Evolutionary conservation across 2,888 invertebrate species (phyloP), one percentile per base, ranked within the genome.

Genomic region (Xestia rhomboidea): DNA sequence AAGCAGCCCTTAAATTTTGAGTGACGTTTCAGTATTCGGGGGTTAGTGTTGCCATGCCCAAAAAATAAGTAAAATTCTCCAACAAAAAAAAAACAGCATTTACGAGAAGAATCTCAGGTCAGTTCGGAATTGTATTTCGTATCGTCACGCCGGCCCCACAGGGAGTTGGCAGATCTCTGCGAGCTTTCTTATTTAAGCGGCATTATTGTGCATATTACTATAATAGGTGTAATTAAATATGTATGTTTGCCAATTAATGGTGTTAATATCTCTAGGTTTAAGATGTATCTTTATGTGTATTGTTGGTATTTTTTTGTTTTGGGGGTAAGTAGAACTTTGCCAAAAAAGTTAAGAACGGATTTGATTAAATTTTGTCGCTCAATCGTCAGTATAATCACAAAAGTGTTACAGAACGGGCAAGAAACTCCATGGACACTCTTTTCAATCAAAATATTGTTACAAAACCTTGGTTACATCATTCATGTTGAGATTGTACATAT

Each of bases 61-160:
- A 68, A 73, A 82, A 77, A 66, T 69, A 77, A 72, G 73, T 68
- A 68, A 77, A 86, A 68, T 76, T 66, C 24, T 30, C 13, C 2
- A 64, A 64, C 11, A 82, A 67, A 60, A 44, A 46, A 51, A 73
- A 63, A 27, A 34, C 41, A 34, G 49, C 66, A 75, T 78, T 77
- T 73, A 76, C 18, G 34, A 63, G n/a, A 67, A 66, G 85, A 86
- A 86, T 86, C 85, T 86, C 86, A 79, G 24, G n/a, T 66, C 49
- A 78, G 46, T 83, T 70, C 44, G 62, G 49, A 76, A 69, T 73
- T 80, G 57, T 44, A 79, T 85, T 76, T 79, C 68, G 66, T 73
- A 77, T 27, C 66, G 69, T 83, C 82, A 54, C 69, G 72, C 78
- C 71, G 13, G 30, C n/a, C 63, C 75, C 75, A 54, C 54, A 66